Evolutionary conservation across 2,888 invertebrate genomes (phyloP).

Genomic region (Hedya salicella): DNA sequence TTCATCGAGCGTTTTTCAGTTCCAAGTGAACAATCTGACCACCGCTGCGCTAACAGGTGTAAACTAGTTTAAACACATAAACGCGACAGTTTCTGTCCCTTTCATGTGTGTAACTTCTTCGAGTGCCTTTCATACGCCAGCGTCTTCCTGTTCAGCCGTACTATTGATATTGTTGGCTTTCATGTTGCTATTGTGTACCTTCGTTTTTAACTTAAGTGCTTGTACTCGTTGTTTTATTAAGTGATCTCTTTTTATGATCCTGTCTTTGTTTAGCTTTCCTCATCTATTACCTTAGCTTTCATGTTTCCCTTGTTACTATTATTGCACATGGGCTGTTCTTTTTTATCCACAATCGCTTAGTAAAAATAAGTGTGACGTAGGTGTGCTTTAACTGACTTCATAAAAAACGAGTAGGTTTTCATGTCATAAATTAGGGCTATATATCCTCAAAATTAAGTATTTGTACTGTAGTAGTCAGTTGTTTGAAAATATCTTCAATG

Average conservation of each 20-base stretch:
- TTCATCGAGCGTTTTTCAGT: slow-evolving; percentile 2
- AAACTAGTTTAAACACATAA: slow-evolving; percentile 47
- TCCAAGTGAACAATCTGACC: slow-evolving; percentile 1
- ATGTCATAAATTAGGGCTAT: no score
- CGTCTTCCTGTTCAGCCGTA: slow-evolving; percentile 17
- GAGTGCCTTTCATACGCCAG: slow-evolving; percentile 25
- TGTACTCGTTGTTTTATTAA: background rate
- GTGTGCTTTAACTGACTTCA: no score
- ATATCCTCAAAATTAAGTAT: no score
- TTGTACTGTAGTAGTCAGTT: no score
- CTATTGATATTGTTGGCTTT: slow-evolving; percentile 2
- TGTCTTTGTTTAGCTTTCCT: background rate
- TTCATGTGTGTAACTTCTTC: slow-evolving; percentile 41
- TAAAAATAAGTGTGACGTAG: no score
- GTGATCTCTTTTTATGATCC: background rate
- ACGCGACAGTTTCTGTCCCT: slow-evolving; percentile 43
- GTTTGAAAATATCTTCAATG: no score
- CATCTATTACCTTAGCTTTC: background rate
- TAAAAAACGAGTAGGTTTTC: no score
- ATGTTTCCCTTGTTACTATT: no score
- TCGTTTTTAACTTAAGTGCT: background rate
- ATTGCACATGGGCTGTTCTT: no score
- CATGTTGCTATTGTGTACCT: slow-evolving; percentile 5
- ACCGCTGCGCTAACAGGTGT: slow-evolving; percentile 38
- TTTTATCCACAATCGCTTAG: no score